Conservation (phyloP, 2,797 vertebrate species). For the Helarctos malayanus region DNA sequence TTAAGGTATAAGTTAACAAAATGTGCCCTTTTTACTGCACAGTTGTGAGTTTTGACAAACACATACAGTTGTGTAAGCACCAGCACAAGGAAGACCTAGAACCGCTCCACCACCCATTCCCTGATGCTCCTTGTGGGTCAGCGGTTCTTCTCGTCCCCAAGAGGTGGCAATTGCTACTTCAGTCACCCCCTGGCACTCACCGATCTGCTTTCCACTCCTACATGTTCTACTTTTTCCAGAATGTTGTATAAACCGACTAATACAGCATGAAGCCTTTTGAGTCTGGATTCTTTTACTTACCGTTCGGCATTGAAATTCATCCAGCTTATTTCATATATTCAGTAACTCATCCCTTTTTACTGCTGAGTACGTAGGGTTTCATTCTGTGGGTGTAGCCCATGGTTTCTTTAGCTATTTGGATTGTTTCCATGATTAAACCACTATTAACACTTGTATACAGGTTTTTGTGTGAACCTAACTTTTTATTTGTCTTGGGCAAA, state of each 20-base stretch:
- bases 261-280: background rate
- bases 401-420: background rate
- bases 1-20: background rate
- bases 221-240: background rate
- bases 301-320: background rate
- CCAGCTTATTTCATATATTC: background rate
- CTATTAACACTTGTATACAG: background rate
- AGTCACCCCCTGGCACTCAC: background rate
- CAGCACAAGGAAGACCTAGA: background rate
- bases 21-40: background rate
- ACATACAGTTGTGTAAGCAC: background rate
- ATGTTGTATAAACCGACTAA: background rate
- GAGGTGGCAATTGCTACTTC: background rate
- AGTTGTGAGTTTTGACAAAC: background rate
- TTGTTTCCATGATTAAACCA: background rate
- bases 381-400: background rate
- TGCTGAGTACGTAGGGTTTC: background rate
- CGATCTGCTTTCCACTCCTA: background rate
- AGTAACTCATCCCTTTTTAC: background rate
- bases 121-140: background rate
- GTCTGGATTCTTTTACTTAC: background rate
- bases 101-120: background rate
- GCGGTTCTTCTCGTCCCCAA: background rate
- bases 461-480: background rate
- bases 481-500: conserved; percentile 32